Evolutionary conservation across 2,888 invertebrate genomes (phyloP).

Genomic region (Polymixis flavicincta): DNA sequence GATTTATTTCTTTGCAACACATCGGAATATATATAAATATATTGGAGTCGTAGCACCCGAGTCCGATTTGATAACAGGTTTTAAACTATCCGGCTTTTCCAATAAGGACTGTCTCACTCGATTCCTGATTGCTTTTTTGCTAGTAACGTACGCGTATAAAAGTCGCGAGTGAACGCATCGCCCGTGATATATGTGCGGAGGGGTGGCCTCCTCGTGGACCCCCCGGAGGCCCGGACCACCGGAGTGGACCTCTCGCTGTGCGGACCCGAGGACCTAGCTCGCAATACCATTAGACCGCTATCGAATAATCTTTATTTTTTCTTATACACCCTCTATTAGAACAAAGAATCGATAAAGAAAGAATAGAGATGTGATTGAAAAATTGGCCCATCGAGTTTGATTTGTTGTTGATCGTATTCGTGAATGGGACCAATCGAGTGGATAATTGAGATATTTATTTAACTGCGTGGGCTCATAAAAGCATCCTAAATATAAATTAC

Average conservation of each 20-base stretch:
- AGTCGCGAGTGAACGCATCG: conserved; percentile 61
- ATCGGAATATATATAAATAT: background rate
- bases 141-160: conserved; percentile 66
- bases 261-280: conserved; percentile 46
- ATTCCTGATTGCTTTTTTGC: conserved; percentile 64
- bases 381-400: conserved; percentile 61
- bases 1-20: conserved; percentile 29
- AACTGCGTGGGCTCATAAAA: conserved; percentile 44
- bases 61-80: conserved; percentile 56
- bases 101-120: conserved; percentile 63
- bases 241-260: conserved; percentile 71
- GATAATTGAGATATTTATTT: conserved; percentile 68
- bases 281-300: conserved; percentile 51
- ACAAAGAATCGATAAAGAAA: conserved; percentile 61
- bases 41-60: conserved; percentile 17
- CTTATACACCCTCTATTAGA: conserved; percentile 56
- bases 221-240: conserved; percentile 70
- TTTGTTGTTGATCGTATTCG: conserved; percentile 64
- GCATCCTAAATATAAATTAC: conserved; percentile 2
- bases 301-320: conserved; percentile 67
- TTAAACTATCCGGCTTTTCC: conserved; percentile 55
- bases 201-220: conserved; percentile 66
- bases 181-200: conserved; percentile 62
- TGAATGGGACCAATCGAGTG: conserved; percentile 68
- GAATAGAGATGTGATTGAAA: conserved; percentile 62